Evolutionary conservation across 2,797 vertebrate genomes (phyloP).

Genomic region (Etheostoma nigrum): DNA sequence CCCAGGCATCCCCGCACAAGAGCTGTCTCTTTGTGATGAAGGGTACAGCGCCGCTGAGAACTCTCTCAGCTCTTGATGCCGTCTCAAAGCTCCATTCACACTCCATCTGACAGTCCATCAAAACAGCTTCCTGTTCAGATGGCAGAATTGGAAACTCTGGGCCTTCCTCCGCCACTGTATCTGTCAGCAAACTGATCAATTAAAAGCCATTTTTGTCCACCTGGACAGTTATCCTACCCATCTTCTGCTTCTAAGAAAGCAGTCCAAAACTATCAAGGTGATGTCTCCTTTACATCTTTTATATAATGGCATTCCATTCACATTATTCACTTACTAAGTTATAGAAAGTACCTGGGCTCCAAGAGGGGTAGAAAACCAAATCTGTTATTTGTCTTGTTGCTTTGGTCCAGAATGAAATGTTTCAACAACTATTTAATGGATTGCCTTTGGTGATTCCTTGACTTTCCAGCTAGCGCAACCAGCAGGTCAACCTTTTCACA

Average conservation of each 20-base stretch:
- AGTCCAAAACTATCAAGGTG: not conserved
- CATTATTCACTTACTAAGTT: not conserved
- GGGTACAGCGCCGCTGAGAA: conserved; percentile 28
- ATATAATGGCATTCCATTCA: not conserved
- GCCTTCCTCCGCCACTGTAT: not conserved
- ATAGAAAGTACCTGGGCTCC: not conserved
- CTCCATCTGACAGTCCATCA: conserved; percentile 40
- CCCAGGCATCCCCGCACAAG: conserved; percentile 44
- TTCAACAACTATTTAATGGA: too few relatives aligned
- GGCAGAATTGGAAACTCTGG: conserved; percentile 14
- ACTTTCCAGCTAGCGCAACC: not conserved
- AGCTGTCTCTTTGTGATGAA: conserved; percentile 61
- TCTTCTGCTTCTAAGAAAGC: conserved; percentile 1
- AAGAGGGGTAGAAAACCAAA: not conserved
- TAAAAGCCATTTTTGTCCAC: conserved; percentile 14
- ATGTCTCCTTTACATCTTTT: not conserved
- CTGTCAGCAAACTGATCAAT: conserved; percentile 42
- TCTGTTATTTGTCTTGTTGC: not conserved
- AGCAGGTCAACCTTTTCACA: not conserved
- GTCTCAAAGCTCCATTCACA: conserved; percentile 43
- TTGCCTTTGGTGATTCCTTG: not conserved
- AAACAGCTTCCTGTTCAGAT: conserved; percentile 19
- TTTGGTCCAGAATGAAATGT: not conserved
- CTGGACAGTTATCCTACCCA: not conserved
- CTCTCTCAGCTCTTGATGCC: conserved; percentile 34